Evolutionary conservation across 1,140 invertebrate genomes (phyloP), one percentile per base, ranked within the genome.

Genomic region (Belonocnema kinseyi): DNA sequence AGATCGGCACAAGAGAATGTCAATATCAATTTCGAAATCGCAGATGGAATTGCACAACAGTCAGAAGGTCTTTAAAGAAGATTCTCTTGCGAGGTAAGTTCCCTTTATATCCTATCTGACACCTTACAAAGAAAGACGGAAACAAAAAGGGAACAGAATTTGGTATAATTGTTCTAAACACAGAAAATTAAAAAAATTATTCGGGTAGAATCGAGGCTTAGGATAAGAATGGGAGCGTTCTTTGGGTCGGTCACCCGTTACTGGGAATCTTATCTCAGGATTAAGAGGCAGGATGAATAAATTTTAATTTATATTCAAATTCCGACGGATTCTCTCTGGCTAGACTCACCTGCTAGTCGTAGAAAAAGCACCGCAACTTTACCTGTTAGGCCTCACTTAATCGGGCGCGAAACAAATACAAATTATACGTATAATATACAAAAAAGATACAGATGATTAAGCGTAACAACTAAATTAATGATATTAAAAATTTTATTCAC

Each of bases 31-130:
- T 97, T 89, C 93, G 95, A 50, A 94, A 96, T 86, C 93, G 96
- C 72, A 92, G 95, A 81, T 97, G 96, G 96, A 97, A 97, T 88
- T 97, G 96, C 87, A 96, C 96, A 13, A 94, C 95, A 1, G 92
- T 94, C 51, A 93, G 94, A 80, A 93, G 94, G 77, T 96, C 96
- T 77, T 94, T 97, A 87, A 94, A 94, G 85, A 97, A 96, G 90
- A 95, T 97, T 83, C 92, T 97, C 75, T 90, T 95, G 85, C 94
- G 94, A 93, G 97, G 96, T 96, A 90, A 94, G 92, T 46, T 46
- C 5, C 26, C 26, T 0, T 33, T 5, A 33, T 33, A 5, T 33
- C 5, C 26, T 5, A 3, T 3, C 2, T 33, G 26, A 33, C 26
- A 33, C 26, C 5, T 33, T 33, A 33, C 26, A 33, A 33, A 33